Conservation (phyloP, 92 coral and sea anemone species). For the Epizoanthus illoricatus region DNA sequence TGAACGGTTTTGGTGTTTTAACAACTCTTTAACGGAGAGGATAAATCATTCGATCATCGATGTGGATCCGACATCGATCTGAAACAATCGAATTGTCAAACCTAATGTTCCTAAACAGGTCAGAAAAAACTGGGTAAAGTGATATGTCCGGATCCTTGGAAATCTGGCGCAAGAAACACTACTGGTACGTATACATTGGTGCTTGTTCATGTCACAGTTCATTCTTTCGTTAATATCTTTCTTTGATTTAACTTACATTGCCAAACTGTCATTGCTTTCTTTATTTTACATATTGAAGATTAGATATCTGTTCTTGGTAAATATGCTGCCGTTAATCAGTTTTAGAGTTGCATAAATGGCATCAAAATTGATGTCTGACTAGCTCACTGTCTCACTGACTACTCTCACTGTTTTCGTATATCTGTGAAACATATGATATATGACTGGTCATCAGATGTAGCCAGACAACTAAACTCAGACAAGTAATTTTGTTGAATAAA, state of each 20-base stretch:
- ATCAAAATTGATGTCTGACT: no score
- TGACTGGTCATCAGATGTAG: no score
- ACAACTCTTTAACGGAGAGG: background rate
- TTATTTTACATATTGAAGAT: background rate
- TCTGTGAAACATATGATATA: no score
- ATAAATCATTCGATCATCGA: no score
- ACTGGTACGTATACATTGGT: slow-evolving; percentile 59
- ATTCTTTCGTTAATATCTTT: no score
- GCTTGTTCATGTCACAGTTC: no score
- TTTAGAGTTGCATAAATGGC: background rate
- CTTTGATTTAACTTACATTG: no score
- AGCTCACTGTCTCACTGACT: no score
- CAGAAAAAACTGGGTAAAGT: slow-evolving; percentile 95
- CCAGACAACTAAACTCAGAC: no score
- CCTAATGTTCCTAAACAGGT: slow-evolving; percentile 47
- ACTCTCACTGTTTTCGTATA: no score
- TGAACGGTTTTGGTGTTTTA: background rate
- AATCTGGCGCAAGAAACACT: slow-evolving; percentile 92
- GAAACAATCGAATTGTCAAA: no score
- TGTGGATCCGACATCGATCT: background rate
- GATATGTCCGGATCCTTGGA: slow-evolving; percentile 99
- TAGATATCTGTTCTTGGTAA: background rate
- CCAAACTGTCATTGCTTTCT: background rate
- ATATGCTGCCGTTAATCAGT: background rate
- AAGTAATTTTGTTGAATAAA: no score